phyloP scores from a whole-genome alignment of 2,888 invertebrate species.

The Adelphocoris suturalis region DNA sequence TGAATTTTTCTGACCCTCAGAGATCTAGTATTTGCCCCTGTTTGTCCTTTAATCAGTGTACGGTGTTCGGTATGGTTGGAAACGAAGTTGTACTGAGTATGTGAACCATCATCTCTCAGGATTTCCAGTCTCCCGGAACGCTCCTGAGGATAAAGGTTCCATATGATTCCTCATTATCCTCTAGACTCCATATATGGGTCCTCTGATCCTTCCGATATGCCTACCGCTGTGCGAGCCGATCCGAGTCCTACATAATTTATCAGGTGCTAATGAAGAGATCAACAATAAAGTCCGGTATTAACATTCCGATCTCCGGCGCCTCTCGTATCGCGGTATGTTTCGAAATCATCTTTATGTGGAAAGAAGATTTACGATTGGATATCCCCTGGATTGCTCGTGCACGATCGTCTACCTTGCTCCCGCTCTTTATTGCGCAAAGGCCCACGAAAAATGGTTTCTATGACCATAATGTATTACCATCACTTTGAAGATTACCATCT shows the following conservation, averaged over 20 bases:
- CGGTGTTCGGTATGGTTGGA: no score
- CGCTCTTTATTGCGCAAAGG: not conserved
- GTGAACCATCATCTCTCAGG: not conserved
- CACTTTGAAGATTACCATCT: no score
- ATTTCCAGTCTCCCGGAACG: not conserved
- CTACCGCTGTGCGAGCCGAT: conserved; percentile 22
- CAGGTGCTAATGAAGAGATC: conserved; percentile 67
- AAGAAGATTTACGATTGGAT: conserved; percentile 1
- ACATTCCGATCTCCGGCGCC: conserved; percentile 3
- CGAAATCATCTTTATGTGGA: conserved; percentile 17
- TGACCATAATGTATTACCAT: no score
- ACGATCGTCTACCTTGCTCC: not conserved
- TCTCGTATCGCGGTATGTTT: not conserved
- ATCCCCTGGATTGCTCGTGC: not conserved
- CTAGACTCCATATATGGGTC: not conserved
- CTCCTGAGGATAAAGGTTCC: not conserved
- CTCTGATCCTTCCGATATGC: not conserved
- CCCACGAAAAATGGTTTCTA: no score
- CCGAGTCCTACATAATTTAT: conserved; percentile 50
- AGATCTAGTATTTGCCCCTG: no score
- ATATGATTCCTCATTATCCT: conserved; percentile 12
- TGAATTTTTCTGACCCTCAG: no score
- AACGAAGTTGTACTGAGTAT: not conserved
- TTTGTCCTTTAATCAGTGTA: no score
- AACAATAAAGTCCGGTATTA: conserved; percentile 52